Evolutionary conservation across 2,888 invertebrate genomes (phyloP), one percentile per base, ranked within the genome.

Genomic region (Gymnoscelis rufifasciata): DNA sequence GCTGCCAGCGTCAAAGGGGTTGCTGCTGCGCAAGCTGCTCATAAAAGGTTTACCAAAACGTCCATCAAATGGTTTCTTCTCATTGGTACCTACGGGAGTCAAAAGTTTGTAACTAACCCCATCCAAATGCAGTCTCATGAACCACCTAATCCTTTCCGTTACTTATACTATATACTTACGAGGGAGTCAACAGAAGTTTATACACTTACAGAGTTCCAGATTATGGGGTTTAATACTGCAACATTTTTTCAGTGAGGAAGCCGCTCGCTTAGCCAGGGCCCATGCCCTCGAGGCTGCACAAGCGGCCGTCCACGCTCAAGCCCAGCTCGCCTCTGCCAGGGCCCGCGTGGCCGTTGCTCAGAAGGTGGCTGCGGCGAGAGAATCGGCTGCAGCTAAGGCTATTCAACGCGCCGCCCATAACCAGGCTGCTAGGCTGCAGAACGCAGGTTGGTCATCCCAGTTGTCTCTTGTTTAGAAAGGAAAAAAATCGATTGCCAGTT

Each of bases 1-100:
- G 81, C 93, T 23, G 94, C 94, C 27, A 90, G 91, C 57, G 92
- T 92, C n/a, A 93, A 93, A 66, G 93, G 94, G 66, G 90, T 93
- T 0, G 91, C 92, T 5, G 93, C 94, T 0, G 90, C 91, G 0
- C 88, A 91, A 37, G 82, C 90, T 0, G 90, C 90, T 1, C 91
- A 90, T 60, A 91, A 89, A 47, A 91, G 87, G 88, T 48, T 24
- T n/a, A n/a, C n/a, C n/a, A n/a, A n/a, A n/a, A n/a, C n/a, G n/a
- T n/a, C n/a, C n/a, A n/a, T n/a, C n/a, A n/a, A n/a, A n/a, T n/a
- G n/a, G n/a, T n/a, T n/a, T n/a, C n/a, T n/a, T n/a, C n/a, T n/a
- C n/a, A n/a, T n/a, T n/a, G n/a, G n/a, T n/a, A n/a, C n/a, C n/a
- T n/a, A n/a, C n/a, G n/a, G n/a, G n/a, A n/a, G n/a, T n/a, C n/a